These are phyloP conservation scores for Nesidiocoris tenuis DNA, from an alignment of 2,888 invertebrate genomes.

Conservation along the genomic window DNA sequence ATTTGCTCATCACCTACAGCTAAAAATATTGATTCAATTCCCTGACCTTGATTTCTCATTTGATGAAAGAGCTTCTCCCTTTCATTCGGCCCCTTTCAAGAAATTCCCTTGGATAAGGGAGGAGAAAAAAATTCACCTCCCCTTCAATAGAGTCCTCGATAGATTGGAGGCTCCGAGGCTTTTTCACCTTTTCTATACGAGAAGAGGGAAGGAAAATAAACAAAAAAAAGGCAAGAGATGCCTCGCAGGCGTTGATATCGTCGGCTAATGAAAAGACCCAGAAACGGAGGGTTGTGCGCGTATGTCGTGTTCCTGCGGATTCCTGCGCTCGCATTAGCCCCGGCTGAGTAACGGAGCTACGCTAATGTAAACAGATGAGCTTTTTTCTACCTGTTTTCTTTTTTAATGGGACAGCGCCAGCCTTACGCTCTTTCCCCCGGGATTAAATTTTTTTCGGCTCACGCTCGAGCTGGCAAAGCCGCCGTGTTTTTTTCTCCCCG, in stretches of 20 bases:
- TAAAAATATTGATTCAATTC: neutral
- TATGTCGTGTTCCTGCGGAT: neutral
- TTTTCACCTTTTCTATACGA: neutral
- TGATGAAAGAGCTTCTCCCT: neutral
- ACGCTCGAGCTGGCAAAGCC: neutral
- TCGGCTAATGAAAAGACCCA: neutral
- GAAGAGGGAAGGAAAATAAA: neutral
- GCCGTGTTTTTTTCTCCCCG: neutral
- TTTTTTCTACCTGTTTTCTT: neutral
- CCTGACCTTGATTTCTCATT: neutral
- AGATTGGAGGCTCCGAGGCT: neutral
- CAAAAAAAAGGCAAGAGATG: neutral
- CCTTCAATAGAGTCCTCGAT: neutral
- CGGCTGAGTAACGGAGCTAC: neutral
- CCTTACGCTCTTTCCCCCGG: neutral
- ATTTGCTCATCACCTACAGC: no score
- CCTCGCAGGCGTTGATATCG: neutral
- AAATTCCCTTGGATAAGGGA: neutral
- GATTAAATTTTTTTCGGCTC: neutral
- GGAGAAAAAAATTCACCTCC: neutral
- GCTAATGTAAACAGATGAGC: constrained; percentile 12
- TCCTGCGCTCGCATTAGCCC: neutral
- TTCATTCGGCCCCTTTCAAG: neutral
- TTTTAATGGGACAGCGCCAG: neutral
- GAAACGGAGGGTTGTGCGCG: neutral